These are phyloP conservation scores for Ormyrus rosae DNA, from an alignment of 2,888 invertebrate genomes.

Conservation along the genomic window DNA sequence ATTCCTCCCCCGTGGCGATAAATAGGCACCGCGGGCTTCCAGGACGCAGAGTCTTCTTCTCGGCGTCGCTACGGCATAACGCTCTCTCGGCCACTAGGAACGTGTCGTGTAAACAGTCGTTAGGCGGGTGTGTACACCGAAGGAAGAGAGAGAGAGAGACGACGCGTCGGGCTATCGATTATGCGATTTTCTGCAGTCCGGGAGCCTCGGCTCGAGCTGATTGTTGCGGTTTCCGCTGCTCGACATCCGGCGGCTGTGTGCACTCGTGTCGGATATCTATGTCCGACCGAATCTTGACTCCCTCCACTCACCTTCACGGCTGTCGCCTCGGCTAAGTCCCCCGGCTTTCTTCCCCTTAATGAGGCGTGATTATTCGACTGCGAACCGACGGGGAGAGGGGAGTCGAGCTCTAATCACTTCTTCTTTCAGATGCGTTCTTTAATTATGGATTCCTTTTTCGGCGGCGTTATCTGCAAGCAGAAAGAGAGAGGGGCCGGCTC, in stretches of 20 bases:
- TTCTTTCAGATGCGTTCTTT: not conserved
- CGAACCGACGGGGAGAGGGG: not conserved
- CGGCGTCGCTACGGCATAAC: not conserved
- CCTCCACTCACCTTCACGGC: slow-evolving; percentile 10
- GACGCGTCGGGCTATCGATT: slow-evolving; percentile 26
- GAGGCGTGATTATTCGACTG: slow-evolving; percentile 31
- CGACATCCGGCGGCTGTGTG: not conserved
- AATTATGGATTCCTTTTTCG: not conserved
- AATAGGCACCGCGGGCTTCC: not conserved
- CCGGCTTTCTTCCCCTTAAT: not conserved
- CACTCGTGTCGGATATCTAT: not conserved
- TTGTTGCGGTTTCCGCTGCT: slow-evolving; percentile 4
- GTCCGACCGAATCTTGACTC: slow-evolving; percentile 29
- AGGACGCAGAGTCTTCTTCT: not conserved
- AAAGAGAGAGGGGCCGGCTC: not conserved
- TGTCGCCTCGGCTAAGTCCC: not conserved
- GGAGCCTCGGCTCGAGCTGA: not conserved
- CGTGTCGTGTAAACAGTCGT: slow-evolving; percentile 37
- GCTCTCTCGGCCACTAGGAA: not conserved
- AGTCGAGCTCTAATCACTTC: not conserved
- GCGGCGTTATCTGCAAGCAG: not conserved
- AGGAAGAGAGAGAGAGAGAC: not conserved
- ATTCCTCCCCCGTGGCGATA: not conserved
- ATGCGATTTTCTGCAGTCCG: slow-evolving; percentile 44
- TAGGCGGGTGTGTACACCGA: slow-evolving; percentile 3